These are phyloP conservation scores for Halesus radiatus DNA, from an alignment of 1,140 invertebrate species.

Conservation along the genomic window DNA sequence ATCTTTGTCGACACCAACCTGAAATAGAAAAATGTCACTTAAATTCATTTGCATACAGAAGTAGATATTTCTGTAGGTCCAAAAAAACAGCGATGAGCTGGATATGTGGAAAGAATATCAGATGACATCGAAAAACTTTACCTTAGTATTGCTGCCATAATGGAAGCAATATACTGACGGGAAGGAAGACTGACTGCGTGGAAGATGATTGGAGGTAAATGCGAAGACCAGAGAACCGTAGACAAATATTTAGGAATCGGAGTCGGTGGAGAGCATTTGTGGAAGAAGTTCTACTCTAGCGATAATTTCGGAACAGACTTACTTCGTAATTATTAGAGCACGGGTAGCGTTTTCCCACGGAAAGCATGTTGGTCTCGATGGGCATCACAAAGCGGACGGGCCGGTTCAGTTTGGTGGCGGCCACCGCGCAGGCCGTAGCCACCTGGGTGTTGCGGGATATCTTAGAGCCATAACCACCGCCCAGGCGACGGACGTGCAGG, in stretches of 20 bases:
- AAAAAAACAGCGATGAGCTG: too few species aligned
- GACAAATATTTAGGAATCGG: neutral
- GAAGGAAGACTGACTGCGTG: too few species aligned
- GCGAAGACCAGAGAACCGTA: neutral
- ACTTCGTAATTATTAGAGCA: slow-evolving; percentile 77
- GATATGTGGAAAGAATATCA: too few species aligned
- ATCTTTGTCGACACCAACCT: slow-evolving; percentile 75
- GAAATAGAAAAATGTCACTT: slow-evolving; percentile 59
- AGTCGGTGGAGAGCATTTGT: neutral
- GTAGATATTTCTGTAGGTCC: too few species aligned
- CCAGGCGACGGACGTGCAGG: slow-evolving; percentile 65
- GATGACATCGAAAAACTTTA: too few species aligned
- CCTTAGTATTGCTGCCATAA: too few species aligned
- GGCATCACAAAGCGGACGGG: slow-evolving; percentile 69
- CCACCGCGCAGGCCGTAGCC: slow-evolving; percentile 64
- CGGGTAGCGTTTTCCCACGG: slow-evolving; percentile 75
- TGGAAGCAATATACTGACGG: too few species aligned
- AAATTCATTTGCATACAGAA: too few species aligned
- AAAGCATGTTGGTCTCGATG: slow-evolving; percentile 77
- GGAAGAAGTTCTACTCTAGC: neutral
- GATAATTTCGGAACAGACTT: slow-evolving; percentile 30
- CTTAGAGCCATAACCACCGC: slow-evolving; percentile 66
- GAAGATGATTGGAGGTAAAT: neutral
- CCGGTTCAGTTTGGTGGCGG: slow-evolving; percentile 61
- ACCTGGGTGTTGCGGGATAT: slow-evolving; percentile 63